Conservation (phyloP, 1,140 invertebrate species). For the Drosophila sucinea region DNA sequence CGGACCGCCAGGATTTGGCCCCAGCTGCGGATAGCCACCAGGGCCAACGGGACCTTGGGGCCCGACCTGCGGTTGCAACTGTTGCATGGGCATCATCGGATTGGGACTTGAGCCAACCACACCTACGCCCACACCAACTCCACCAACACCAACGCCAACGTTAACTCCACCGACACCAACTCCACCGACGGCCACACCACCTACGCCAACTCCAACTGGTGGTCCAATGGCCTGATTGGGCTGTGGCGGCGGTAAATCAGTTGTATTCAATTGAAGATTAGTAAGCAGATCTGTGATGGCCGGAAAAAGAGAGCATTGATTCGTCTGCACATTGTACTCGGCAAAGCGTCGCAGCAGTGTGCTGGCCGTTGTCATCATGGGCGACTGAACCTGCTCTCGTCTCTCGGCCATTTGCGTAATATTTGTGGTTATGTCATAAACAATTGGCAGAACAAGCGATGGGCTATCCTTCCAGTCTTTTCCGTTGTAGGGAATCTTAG, state of each 20-base stretch:
- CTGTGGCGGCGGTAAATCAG: slow-evolving; percentile 85
- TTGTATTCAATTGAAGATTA: slow-evolving; percentile 89
- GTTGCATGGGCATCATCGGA: slow-evolving; percentile 85
- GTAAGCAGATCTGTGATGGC: slow-evolving; percentile 93
- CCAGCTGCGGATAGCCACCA: slow-evolving; percentile 64
- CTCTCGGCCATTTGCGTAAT: slow-evolving; percentile 93
- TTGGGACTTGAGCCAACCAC: slow-evolving; percentile 84
- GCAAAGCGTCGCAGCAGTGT: slow-evolving; percentile 87
- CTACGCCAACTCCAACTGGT: slow-evolving; percentile 59
- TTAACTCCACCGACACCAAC: slow-evolving; percentile 22
- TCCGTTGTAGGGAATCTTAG: slow-evolving; percentile 87
- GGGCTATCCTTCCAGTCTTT: slow-evolving; percentile 88
- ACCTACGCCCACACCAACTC: slow-evolving; percentile 54
- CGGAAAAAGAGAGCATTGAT: slow-evolving; percentile 94
- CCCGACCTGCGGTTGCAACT: slow-evolving; percentile 73
- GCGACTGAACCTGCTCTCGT: slow-evolving; percentile 86
- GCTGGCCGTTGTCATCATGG: slow-evolving; percentile 87
- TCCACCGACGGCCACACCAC: slow-evolving; percentile 66
- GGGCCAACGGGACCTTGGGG: slow-evolving; percentile 60
- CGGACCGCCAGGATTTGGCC: slow-evolving; percentile 73
- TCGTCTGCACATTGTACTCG: slow-evolving; percentile 86
- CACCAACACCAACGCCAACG: slow-evolving; percentile 48
- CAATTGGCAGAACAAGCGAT: slow-evolving; percentile 92
- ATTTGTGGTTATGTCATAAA: slow-evolving; percentile 94
- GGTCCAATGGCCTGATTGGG: slow-evolving; percentile 72